These are phyloP conservation scores for Drosophila miranda DNA, from an alignment of 1,140 invertebrate genomes.

Conservation along the genomic window DNA sequence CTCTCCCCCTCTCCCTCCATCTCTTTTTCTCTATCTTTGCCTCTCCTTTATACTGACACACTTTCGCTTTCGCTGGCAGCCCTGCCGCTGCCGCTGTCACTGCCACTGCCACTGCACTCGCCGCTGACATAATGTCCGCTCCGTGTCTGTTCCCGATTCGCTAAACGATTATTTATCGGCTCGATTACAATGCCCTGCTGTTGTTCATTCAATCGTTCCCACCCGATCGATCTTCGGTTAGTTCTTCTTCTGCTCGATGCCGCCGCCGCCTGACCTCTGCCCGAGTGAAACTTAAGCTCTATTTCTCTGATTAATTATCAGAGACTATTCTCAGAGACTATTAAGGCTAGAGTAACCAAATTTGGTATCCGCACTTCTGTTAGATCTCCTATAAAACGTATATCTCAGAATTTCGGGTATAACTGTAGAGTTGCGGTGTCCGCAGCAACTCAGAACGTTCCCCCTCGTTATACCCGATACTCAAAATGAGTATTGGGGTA, in stretches of 20 bases:
- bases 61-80: conserved; percentile 68
- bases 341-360: no score
- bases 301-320: conserved; percentile 73
- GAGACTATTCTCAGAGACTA: no score
- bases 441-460: no score
- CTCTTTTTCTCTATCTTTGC: conserved; percentile 3
- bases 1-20: conserved; percentile 2
- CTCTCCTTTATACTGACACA: conserved; percentile 51
- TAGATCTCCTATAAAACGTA: no score
- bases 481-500: no score
- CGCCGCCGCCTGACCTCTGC: no score
- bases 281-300: conserved; percentile 58
- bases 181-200: conserved; percentile 41
- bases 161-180: conserved; percentile 72
- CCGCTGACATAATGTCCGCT: conserved; percentile 68
- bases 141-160: conserved; percentile 34
- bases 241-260: conserved; percentile 2
- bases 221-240: conserved; percentile 1
- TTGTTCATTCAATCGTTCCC: conserved; percentile 42
- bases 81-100: no score
- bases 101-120: conserved; percentile 27
- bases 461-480: no score
- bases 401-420: no score
- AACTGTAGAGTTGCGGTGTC: no score
- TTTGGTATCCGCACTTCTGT: no score